Evolutionary conservation across 2,888 invertebrate species (phyloP).

Genomic region (Scotopteryx bipunctaria): DNA sequence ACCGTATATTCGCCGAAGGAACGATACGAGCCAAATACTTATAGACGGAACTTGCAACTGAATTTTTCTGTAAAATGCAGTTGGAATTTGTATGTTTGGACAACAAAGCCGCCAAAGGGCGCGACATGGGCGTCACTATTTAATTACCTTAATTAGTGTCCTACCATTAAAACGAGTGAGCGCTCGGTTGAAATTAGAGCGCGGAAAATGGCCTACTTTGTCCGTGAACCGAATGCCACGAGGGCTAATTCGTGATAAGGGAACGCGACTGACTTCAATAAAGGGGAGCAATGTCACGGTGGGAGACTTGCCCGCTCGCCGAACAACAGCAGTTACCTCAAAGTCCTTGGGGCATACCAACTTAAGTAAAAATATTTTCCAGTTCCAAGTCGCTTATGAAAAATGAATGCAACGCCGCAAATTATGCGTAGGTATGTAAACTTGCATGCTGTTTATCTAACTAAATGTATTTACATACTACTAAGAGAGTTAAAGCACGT

Average conservation of each 20-base stretch:
- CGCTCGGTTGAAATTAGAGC: constrained; percentile 72
- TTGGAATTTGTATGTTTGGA: constrained; percentile 6
- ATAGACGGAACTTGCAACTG: constrained; percentile 31
- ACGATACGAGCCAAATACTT: constrained; percentile 33
- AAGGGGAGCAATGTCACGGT: constrained; percentile 67
- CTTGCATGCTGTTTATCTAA: constrained; percentile 30
- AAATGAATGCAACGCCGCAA: constrained; percentile 25
- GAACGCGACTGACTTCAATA: constrained; percentile 68
- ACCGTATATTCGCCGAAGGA: constrained; percentile 45
- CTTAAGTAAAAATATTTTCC: constrained; percentile 31
- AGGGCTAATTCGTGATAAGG: constrained; percentile 76
- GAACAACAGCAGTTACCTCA: constrained; percentile 64
- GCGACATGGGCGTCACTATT: constrained; percentile 47
- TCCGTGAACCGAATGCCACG: constrained; percentile 70
- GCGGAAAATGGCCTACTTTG: constrained; percentile 70
- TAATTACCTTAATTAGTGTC: constrained; percentile 75
- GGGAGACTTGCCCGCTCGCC: constrained; percentile 51
- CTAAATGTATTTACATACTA: constrained; percentile 42
- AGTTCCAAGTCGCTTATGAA: constrained; percentile 19
- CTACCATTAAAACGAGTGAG: constrained; percentile 66
- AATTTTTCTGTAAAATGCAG: constrained; percentile 13
- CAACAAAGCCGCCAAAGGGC: constrained; percentile 23
- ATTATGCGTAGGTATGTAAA: constrained; percentile 22
- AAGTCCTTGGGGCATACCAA: constrained; percentile 44
- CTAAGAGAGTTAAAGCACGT: constrained; percentile 38